Base-by-base conservation (phyloP, 2,113 vertebrate species). In the Chascanopsetta lugubris region DNA sequence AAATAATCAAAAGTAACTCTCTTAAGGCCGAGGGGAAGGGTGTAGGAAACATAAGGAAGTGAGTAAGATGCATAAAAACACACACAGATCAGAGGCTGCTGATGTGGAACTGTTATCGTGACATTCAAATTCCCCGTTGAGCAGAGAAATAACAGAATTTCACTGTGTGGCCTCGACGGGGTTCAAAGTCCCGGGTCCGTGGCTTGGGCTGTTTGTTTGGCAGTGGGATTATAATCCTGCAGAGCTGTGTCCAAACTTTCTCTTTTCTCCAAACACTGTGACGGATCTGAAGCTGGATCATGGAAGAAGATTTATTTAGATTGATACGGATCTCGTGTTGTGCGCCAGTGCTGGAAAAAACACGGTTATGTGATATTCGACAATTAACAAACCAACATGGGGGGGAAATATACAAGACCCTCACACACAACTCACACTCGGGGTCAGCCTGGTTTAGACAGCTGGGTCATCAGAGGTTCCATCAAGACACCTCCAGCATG, bases 171-270 rank as follows among this genome's bases (percentile, higher is more conserved):
- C 38, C 57, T 66, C 76, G 27, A 50, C 25, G 45, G 36, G 59
- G 79, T 77, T 50, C 86, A 84, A 89, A 80, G 85, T 81, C 82
- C 84, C 67, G 9, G 71, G 67, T 83, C 80, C 64, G 58, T 65
- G 38, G 61, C 46, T 82, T 45, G 32, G 30, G 25, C 61, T 82
- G 46, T 69, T 62, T 69, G 38, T 78, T 63, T 72, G 43, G 50
- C 57, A 82, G 40, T 24, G 13, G 2, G 32, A 66, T 61, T 20
- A 20, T 40, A 46, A 66, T 46, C 58, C 5, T 54, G 61, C 30
- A 34, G n/a, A 53, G 22, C 8, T 17, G 15, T 51, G 3, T 72
- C 24, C 30, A 54, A 49, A 71, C 6, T 11, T 49, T 25, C 22
- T 3, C 8, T 42, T 26, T 22, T 50, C 40, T 56, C 32, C 32